Evolutionary conservation across 2,113 vertebrate genomes (phyloP), one percentile per base, ranked within the genome.

Genomic region (Silurus asotus): DNA sequence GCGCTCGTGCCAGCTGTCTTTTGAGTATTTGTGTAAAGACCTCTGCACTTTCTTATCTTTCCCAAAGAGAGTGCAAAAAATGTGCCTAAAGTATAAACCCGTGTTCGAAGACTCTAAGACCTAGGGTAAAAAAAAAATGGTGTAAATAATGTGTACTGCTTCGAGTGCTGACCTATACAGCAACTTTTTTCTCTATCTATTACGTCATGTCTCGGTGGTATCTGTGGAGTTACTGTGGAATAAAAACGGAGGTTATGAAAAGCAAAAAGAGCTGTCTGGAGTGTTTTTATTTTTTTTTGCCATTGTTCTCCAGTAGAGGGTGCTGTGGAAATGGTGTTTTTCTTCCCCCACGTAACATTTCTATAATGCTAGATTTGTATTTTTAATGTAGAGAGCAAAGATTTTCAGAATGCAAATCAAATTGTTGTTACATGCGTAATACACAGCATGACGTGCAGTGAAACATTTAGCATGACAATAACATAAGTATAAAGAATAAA

Each of bases 81-180:
- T 64, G 90, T 91, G 90, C 90, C 89, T 91, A 85, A 88, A 70
- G 67, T 88, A 82, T 80, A 85, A 86, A 88, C 80, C 82, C 78
- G 88, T 89, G 84, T 88, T 64, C 59, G 2, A 37, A 37, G 37
- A 37, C 2, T 37, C 37, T 37, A 37, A 82, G 49, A 61, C 61
- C 83, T 69, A 59, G 37, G 37, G 37, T 37, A 37, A 37, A 37
- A 37, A 37, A 51, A 87, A 88, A 48, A 84, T n/a, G n/a, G 45
- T 83, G 88, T 89, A 88, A 87, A 87, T 86, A 79, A 37, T 69
- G 83, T 78, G 69, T 88, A 87, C 82, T 84, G 87, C 85, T 87
- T 77, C 61, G 51, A 86, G 58, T 87, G 74, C 65, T 72, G 83
- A 77, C 55, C 15, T 84, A 86, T 86, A 88, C 86, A 89, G 86